Evolutionary conservation across 2,113 vertebrate species (phyloP).

Genomic region (Orcinus orca): DNA sequence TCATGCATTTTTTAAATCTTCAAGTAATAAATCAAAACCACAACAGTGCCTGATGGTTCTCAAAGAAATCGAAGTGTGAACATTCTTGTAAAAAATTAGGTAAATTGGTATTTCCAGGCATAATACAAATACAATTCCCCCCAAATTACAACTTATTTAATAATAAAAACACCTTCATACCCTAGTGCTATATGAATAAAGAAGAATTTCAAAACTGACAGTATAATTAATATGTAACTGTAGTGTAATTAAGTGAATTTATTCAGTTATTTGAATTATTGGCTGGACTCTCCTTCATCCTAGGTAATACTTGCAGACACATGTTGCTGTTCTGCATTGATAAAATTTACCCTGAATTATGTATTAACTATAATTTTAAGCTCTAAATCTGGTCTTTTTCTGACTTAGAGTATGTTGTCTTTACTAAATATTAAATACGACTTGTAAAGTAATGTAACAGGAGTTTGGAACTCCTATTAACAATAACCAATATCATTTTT

Average conservation of each 20-base stretch:
- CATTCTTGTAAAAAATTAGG: not conserved
- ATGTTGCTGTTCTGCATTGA: not conserved
- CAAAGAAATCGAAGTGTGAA: not conserved
- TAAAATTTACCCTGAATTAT: not conserved
- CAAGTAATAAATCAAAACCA: not conserved
- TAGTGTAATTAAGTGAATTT: not conserved
- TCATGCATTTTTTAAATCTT: not conserved
- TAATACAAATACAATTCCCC: not conserved
- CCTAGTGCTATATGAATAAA: conserved; percentile 1
- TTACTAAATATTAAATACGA: not conserved
- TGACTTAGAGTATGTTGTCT: not conserved
- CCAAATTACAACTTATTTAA: not conserved
- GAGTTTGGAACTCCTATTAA: not conserved
- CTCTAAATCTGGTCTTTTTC: not conserved
- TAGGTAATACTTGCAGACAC: not conserved
- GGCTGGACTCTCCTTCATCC: not conserved
- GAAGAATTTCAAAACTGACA: not conserved
- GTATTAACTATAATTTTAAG: not conserved
- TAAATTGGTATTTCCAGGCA: not conserved
- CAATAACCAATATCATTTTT: not conserved
- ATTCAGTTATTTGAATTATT: not conserved
- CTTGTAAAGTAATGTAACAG: not conserved
- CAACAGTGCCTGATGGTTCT: not conserved
- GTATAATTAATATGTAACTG: conserved; percentile 14
- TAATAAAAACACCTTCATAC: not conserved